A percentile compares a stretch with the other conserved stretches of the same genome.
Conservation (phyloP, 2,888 invertebrate species). For the Tricholauxania praeusta region DNA sequence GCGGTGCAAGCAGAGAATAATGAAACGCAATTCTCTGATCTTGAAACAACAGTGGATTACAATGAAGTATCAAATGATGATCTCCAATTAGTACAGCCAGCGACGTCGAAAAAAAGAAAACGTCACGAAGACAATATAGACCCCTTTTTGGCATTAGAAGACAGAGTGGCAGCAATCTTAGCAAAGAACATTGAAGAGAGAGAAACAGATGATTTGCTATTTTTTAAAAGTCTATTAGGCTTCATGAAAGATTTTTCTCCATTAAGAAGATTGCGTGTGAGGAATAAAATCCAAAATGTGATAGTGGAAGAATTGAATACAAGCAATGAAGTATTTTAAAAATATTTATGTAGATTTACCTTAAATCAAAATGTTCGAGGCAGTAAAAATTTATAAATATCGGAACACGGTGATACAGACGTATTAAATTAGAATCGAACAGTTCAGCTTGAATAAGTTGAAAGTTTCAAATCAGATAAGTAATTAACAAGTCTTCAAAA, state of each 20-base stretch:
- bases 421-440: too few relatives aligned
- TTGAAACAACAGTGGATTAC: neutral
- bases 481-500: too few relatives aligned
- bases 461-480: too few relatives aligned
- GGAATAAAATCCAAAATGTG: slow-evolving; percentile 10
- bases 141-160: neutral
- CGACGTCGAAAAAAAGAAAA: neutral
- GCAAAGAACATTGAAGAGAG: neutral
- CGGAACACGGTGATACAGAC: too few relatives aligned
- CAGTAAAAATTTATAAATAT: too few relatives aligned
- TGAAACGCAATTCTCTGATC: neutral
- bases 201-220: slow-evolving; percentile 15
- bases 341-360: too few relatives aligned
- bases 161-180: neutral
- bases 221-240: slow-evolving; percentile 10
- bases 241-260: slow-evolving; percentile 20
- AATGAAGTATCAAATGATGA: neutral
- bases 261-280: neutral
- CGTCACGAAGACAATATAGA: neutral
- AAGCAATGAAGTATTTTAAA: neutral
- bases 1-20: neutral
- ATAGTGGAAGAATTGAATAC: neutral
- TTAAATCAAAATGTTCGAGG: too few relatives aligned
- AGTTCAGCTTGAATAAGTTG: too few relatives aligned
- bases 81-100: neutral